Evolutionary conservation across 2,113 vertebrate species (phyloP), one percentile per base, ranked within the genome.

Genomic region (Nothobranchius furzeri): DNA sequence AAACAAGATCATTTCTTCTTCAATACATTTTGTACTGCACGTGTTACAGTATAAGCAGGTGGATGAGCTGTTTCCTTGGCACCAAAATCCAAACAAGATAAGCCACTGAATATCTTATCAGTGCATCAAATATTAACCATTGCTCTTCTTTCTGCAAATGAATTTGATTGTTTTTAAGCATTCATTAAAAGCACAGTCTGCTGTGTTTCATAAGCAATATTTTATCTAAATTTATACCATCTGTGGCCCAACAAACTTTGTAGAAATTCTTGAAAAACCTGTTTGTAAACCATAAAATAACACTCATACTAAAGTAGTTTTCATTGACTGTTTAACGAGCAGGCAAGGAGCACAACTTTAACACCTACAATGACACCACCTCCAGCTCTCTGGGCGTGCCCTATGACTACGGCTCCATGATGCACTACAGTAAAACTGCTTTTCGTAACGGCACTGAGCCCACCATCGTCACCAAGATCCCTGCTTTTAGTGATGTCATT

Each of bases 381-480:
- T 94, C 94, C 48, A 93, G 92, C 68, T 88, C 84, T 4, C 63
- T 96, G 84, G 96, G 95, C 0, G 91, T 96, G 1, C 94, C 96
- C 4, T 98, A 98, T 4, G 96, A 98, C 83, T 98, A 97, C 40
- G 92, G 77, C 2, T 98, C 97, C 13, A 93, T 98, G 74, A 95
- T 98, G 97, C 96, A 98, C 89, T 98, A 97, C 25, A 93, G 95
- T 54, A 93, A 96, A 88, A 95, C 56, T 0, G 90, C 95, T 3
- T 99, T 98, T 74, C 70, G 53, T 11, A 96, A 94, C 0, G 94
- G 91, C 35, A 83, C 80, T 0, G 88, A 96, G 60, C 92, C 96
- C 62, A 99, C 96, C 50, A 98, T 98, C 0, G 4, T 98, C 71
- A 97, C 97, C 24, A 96, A 90, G 64, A 95, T 97, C 73, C 81